A percentile compares a stretch with the other conserved stretches of the same genome.
These are phyloP conservation scores for Sesamia nonagrioides DNA, from an alignment of 1,140 invertebrate species.

Conservation along the genomic window DNA sequence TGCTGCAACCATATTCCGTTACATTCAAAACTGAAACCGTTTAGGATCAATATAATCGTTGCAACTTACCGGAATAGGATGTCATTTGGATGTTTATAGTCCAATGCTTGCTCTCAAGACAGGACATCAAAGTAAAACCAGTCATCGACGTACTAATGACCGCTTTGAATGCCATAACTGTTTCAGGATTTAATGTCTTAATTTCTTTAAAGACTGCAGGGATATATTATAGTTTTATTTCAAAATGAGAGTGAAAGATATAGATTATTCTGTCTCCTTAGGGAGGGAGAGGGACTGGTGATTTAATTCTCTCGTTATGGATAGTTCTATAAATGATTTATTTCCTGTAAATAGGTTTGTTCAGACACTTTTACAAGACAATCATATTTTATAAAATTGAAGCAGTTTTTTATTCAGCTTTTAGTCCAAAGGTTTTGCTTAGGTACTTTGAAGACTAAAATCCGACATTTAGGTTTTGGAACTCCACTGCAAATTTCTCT, in stretches of 20 bases:
- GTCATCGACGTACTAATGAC: slow-evolving; percentile 74
- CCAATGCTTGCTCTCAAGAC: slow-evolving; percentile 58
- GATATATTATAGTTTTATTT: background rate
- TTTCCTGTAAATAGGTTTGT: no score
- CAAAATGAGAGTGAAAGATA: background rate
- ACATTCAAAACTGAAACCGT: slow-evolving; percentile 22
- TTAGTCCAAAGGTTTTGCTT: no score
- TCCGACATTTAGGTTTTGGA: no score
- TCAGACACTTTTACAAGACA: no score
- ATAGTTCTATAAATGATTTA: no score
- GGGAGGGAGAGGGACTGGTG: background rate
- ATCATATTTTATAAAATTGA: no score
- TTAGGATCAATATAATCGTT: slow-evolving; percentile 41
- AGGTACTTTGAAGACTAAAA: no score
- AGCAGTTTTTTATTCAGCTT: no score
- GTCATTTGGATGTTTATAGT: slow-evolving; percentile 59
- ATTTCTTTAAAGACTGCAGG: slow-evolving; percentile 57
- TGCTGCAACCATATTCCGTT: slow-evolving; percentile 5
- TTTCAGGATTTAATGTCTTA: slow-evolving; percentile 72
- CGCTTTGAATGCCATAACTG: slow-evolving; percentile 69
- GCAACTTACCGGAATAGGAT: slow-evolving; percentile 54
- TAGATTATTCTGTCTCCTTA: background rate
- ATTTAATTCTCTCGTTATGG: background rate
- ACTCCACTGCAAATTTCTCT: no score
- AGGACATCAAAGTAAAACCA: slow-evolving; percentile 71